A percentile compares a stretch with the other conserved stretches of the same genome.
Conservation (phyloP, 2,113 vertebrate genomes). For the Ivindomyrus marchei region DNA sequence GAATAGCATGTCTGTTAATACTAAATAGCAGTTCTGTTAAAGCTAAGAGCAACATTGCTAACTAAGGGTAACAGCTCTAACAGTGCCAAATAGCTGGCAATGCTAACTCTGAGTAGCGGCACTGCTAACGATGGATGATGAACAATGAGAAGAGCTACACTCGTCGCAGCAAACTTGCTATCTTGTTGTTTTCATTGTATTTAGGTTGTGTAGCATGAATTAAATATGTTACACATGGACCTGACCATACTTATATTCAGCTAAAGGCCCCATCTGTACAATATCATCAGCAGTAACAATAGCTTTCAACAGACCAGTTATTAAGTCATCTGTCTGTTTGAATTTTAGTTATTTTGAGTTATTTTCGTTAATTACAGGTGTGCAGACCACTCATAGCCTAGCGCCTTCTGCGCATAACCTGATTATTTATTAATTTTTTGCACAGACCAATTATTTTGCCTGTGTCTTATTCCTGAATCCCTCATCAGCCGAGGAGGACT, state of each 20-base stretch:
- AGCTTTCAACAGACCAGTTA: neutral
- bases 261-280: neutral
- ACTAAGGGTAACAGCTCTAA: neutral
- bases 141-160: constrained; percentile 5
- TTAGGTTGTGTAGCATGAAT: neutral
- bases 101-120: neutral
- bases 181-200: neutral
- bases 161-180: neutral
- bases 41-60: neutral
- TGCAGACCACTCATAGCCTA: neutral
- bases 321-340: neutral
- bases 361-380: neutral
- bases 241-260: neutral
- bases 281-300: neutral
- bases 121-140: neutral
- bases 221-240: neutral
- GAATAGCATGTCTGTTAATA: neutral
- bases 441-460: neutral
- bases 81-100: neutral
- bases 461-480: neutral
- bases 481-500: neutral
- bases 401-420: neutral
- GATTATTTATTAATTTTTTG: neutral
- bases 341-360: neutral
- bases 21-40: neutral